phyloP scores from a whole-genome alignment of 2,113 vertebrate species.

The Sturnira hondurensis region DNA sequence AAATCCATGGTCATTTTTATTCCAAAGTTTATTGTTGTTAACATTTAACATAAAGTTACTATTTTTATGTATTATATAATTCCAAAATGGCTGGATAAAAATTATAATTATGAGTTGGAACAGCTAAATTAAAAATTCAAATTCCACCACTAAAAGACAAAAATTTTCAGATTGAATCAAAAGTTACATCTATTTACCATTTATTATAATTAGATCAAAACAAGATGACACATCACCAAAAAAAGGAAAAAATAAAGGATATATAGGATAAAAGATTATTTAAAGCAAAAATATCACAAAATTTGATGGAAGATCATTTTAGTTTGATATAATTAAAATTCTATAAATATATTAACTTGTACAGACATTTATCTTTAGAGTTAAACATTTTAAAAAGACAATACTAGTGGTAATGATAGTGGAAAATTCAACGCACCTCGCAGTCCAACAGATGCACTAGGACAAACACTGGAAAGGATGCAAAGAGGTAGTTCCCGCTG shows the following conservation, averaged over 20 bases:
- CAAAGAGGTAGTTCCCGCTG: background rate
- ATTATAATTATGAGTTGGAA: background rate
- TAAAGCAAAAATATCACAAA: slow-evolving; percentile 8
- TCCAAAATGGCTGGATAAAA: background rate
- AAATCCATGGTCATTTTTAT: background rate
- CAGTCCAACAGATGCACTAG: background rate
- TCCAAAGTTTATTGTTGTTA: background rate
- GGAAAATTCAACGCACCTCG: background rate
- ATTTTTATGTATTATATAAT: background rate
- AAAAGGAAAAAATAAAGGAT: background rate
- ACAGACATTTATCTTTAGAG: background rate
- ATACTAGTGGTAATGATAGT: background rate
- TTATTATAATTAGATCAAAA: background rate
- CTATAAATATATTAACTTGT: background rate
- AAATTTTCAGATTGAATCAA: background rate
- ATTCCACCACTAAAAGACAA: background rate
- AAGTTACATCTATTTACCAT: background rate
- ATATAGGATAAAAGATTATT: background rate
- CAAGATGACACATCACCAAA: background rate
- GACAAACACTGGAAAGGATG: background rate
- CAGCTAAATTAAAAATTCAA: background rate
- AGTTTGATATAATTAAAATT: background rate
- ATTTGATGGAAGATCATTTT: background rate
- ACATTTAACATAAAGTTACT: background rate
- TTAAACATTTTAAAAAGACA: background rate